Conservation (phyloP, 2,888 invertebrate genomes). For the Lochmaea capreae region DNA sequence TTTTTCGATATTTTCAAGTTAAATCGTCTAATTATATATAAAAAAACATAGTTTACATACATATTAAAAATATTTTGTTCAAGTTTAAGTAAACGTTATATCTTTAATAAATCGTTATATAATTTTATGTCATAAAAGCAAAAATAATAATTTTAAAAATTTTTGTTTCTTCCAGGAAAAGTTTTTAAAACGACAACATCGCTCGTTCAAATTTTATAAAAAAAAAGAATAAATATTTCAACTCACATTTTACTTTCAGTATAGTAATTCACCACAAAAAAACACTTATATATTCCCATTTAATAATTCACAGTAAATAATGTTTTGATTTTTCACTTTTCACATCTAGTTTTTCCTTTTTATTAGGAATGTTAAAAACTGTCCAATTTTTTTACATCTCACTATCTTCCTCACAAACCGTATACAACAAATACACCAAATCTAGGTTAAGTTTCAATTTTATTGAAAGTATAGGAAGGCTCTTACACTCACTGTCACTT, state of each 20-base stretch:
- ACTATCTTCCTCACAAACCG: conserved; percentile 33
- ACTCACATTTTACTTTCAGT: conserved; percentile 55
- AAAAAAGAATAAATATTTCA: not conserved
- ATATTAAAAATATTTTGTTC: no score
- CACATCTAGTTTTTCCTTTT: not conserved
- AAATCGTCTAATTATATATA: no score
- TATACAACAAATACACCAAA: conserved; percentile 16
- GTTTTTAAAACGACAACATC: no score
- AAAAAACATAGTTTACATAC: no score
- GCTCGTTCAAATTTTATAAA: no score
- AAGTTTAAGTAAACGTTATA: no score
- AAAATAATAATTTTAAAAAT: no score
- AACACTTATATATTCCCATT: conserved; percentile 35
- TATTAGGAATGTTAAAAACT: not conserved
- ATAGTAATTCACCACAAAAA: conserved; percentile 17
- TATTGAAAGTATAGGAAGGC: conserved; percentile 28
- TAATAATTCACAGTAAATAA: conserved; percentile 26
- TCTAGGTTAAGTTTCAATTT: conserved; percentile 45
- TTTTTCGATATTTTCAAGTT: not conserved
- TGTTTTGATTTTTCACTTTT: conserved; percentile 11
- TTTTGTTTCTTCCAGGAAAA: no score
- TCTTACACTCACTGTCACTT: conserved; percentile 18
- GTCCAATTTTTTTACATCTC: conserved; percentile 15
- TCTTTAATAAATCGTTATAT: no score
- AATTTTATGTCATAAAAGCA: no score